Evolutionary conservation across 2,888 invertebrate species (phyloP).

Genomic region (Microctonus brassicae): DNA sequence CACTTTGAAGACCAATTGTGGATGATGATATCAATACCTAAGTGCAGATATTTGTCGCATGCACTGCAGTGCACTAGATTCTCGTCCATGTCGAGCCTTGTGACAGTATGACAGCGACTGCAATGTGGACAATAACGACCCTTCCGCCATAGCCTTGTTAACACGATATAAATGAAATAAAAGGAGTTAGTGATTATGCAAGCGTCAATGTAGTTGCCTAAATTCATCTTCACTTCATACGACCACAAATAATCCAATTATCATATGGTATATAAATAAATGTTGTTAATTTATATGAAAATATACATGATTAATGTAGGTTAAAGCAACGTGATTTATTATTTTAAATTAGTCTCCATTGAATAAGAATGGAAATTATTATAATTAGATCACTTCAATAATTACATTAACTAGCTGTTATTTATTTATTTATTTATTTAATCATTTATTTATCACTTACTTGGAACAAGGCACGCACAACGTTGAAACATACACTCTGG

Average conservation of each 20-base stretch:
- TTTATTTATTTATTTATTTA: not conserved
- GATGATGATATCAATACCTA: conserved; percentile 68
- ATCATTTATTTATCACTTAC: conserved; percentile 66
- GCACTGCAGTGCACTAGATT: conserved; percentile 71
- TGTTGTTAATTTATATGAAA: conserved; percentile 18
- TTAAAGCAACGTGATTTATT: conserved; percentile 26
- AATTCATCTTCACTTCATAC: not conserved
- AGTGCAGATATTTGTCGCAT: conserved; percentile 72
- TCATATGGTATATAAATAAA: too few relatives aligned
- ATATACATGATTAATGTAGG: conserved; percentile 35
- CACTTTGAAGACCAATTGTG: conserved; percentile 50
- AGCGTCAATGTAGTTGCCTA: conserved; percentile 8
- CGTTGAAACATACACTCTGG: conserved; percentile 70
- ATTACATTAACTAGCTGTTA: not conserved
- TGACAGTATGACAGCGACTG: conserved; percentile 79
- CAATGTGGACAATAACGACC: conserved; percentile 81
- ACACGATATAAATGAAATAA: conserved; percentile 52
- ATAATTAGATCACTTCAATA: not conserved
- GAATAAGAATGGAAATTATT: conserved; percentile 1
- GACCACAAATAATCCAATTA: not conserved
- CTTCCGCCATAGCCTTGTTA: conserved; percentile 78
- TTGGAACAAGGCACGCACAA: conserved; percentile 80
- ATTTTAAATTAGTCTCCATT: conserved; percentile 10
- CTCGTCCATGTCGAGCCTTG: conserved; percentile 77
- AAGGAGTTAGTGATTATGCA: conserved; percentile 46